Base-by-base conservation (phyloP, 1,140 invertebrate species). In the Zaprionus kolodkinae region DNA sequence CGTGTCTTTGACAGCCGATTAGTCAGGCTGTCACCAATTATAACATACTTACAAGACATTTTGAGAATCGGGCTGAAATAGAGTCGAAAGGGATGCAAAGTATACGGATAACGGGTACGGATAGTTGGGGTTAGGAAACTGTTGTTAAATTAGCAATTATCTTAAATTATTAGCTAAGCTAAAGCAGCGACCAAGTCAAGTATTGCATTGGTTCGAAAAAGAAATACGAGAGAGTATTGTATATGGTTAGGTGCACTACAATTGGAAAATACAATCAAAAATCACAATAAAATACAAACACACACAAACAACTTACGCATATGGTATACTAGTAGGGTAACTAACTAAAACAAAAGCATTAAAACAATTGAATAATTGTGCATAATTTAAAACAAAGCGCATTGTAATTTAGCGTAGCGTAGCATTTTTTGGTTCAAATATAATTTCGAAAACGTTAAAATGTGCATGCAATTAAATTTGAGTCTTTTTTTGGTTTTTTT, bases 101-200 rank as follows among this genome's bases (percentile, higher is more conserved):
- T 89, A 79, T 59, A 76, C 59, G 67, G 60, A 63, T 25, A 48
- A 50, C 45, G 4, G 9, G 17, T 50, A 50, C 17, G 17, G 9
- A n/a, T 2, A n/a, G 9, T 7, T 15, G 65, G 30, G 52, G 85
- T 89, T 88, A 89, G 68, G 36, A 66, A 75, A 76, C 80, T 84
- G 84, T 87, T 89, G 78, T 89, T 89, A 89, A 89, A 89, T 89
- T 89, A 89, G 85, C 85, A 89, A 89, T 89, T 89, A 89, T 88
- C 78, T 52, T 43, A 70, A 60, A 79, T 88, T 83, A 78, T 45
- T 52, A 45, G 40, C 40, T 70, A 57, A 75, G 82, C 74, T 76
- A n/a, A 86, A 81, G 78, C 77, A 61, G 67, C 40, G 48, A 78
- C 67, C 69, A 72, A 45, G 54, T 65, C 40, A 66, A 48, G 69